phyloP scores from a whole-genome alignment of 2,888 invertebrate genomes.

The Perithous albicinctus region DNA sequence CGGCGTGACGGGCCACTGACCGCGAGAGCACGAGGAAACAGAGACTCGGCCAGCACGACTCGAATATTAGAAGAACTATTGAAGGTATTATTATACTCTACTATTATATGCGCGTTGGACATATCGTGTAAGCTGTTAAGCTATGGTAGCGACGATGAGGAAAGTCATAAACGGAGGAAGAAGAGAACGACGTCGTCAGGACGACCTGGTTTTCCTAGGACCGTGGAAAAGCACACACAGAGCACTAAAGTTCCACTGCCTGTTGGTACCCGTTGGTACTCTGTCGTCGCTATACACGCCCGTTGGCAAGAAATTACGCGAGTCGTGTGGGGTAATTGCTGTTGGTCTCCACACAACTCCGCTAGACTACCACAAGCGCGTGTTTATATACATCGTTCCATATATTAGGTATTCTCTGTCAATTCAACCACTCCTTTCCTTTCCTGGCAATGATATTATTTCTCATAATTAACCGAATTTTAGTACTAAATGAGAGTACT shows the following conservation, averaged over 20 bases:
- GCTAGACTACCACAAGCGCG: background rate
- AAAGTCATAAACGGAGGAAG: conserved; percentile 1
- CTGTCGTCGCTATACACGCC: conserved; percentile 26
- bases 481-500: too few relatives aligned
- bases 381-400: background rate
- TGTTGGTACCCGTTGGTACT: background rate
- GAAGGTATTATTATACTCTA: conserved; percentile 1
- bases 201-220: conserved; percentile 24
- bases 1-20: conserved; percentile 53
- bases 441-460: too few relatives aligned
- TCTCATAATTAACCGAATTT: too few relatives aligned
- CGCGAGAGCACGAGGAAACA: conserved; percentile 27
- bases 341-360: conserved; percentile 21
- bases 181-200: conserved; percentile 29
- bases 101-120: background rate
- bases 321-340: conserved; percentile 42
- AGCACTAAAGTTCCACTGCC: background rate
- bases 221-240: conserved; percentile 5
- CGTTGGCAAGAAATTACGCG: conserved; percentile 45
- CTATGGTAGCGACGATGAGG: background rate
- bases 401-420: too few relatives aligned
- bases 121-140: background rate
- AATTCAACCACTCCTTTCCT: too few relatives aligned
- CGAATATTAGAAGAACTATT: conserved; percentile 17
- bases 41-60: conserved; percentile 25